Conservation (phyloP, 2,113 vertebrate species). For the Fregata magnificens region DNA sequence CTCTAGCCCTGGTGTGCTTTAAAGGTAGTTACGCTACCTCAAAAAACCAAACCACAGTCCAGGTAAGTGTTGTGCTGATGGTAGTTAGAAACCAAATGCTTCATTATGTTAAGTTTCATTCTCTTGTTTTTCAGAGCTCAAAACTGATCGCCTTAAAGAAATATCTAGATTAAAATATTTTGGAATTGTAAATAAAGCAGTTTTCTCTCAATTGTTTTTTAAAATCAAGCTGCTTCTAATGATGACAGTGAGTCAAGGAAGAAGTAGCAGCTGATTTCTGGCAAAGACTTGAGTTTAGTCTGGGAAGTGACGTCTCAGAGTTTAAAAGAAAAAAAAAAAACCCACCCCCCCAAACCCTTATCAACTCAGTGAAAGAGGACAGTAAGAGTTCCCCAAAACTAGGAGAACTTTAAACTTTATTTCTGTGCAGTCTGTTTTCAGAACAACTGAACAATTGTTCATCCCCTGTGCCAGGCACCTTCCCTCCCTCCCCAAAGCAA, state of each 20-base stretch:
- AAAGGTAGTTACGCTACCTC: neutral
- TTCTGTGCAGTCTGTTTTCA: neutral
- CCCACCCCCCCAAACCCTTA: neutral
- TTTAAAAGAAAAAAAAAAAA: neutral
- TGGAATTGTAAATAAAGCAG: neutral
- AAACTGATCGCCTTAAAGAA: neutral
- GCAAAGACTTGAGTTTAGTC: neutral
- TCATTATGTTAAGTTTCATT: neutral
- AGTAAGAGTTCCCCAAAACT: neutral
- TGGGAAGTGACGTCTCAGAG: neutral
- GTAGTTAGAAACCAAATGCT: neutral
- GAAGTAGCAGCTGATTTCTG: neutral
- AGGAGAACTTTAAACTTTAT: neutral
- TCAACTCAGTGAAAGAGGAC: neutral
- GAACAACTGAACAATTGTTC: neutral
- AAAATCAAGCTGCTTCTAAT: neutral
- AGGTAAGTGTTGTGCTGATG: neutral
- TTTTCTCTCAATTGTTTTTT: neutral
- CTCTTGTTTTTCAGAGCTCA: neutral
- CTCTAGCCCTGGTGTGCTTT: neutral
- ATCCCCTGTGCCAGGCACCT: neutral
- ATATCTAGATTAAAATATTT: neutral
- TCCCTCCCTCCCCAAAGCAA: neutral
- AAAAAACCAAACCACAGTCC: neutral
- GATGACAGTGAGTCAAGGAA: neutral